These are phyloP conservation scores for Coenonympha glycerion DNA, from an alignment of 2,888 invertebrate species.

Conservation along the genomic window DNA sequence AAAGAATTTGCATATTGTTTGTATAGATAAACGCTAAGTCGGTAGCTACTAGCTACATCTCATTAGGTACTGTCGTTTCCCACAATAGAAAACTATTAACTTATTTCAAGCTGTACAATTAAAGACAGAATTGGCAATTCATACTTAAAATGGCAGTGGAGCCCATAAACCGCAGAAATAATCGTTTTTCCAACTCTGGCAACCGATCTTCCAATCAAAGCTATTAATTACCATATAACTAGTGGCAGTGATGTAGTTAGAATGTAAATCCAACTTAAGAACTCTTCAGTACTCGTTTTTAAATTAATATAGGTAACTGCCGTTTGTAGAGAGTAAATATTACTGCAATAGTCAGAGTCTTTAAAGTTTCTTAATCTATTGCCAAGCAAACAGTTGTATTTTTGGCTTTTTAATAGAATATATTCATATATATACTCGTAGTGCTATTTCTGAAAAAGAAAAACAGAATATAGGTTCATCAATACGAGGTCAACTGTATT, in stretches of 20 bases:
- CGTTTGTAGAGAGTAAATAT: too few species aligned
- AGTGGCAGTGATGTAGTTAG: background rate
- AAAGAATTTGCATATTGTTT: too few species aligned
- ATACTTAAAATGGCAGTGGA: constrained; percentile 15
- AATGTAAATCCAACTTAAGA: background rate
- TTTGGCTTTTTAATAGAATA: too few species aligned
- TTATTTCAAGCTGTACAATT: constrained; percentile 2
- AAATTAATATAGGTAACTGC: background rate
- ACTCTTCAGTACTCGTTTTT: background rate
- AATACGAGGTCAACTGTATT: too few species aligned
- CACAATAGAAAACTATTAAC: background rate
- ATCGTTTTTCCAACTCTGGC: constrained; percentile 11
- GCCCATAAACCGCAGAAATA: constrained; percentile 13
- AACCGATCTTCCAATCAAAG: constrained; percentile 22
- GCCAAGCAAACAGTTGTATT: too few species aligned
- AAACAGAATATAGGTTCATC: too few species aligned
- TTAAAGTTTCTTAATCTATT: too few species aligned
- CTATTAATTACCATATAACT: constrained; percentile 27
- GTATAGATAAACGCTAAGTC: too few species aligned
- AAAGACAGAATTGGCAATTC: constrained; percentile 5
- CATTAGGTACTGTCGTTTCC: constrained; percentile 1
- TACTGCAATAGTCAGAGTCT: too few species aligned
- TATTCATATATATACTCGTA: too few species aligned
- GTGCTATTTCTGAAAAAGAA: too few species aligned
- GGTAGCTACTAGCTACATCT: too few species aligned